A percentile compares a stretch with the other conserved stretches of the same genome.
These are phyloP conservation scores for Hymenopus coronatus DNA, from an alignment of 2,888 invertebrate genomes.

Conservation along the genomic window DNA sequence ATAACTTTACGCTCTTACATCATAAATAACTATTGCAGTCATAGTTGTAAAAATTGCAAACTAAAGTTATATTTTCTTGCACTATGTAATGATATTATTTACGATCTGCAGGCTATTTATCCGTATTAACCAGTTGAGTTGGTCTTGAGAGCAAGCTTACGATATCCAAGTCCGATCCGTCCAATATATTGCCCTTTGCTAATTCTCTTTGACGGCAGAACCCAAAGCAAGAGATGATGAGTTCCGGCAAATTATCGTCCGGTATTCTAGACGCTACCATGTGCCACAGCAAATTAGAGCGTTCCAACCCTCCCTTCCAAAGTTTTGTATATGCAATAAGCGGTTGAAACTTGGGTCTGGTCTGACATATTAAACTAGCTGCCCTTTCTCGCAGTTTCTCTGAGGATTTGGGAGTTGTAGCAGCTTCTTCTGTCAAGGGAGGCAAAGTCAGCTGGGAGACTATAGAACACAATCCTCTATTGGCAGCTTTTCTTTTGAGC, in stretches of 20 bases:
- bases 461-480: background rate
- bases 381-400: background rate
- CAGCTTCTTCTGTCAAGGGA: background rate
- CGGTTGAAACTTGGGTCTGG: background rate
- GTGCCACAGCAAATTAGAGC: background rate
- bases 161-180: background rate
- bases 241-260: background rate
- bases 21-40: no score
- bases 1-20: no score
- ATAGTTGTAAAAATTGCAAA: no score
- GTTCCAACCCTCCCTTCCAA: background rate
- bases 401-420: background rate
- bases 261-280: background rate
- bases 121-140: background rate
- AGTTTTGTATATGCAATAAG: background rate
- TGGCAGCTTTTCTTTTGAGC: no score
- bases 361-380: background rate
- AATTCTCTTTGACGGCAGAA: background rate
- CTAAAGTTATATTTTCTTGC: no score
- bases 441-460: background rate
- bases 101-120: background rate
- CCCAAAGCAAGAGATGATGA: background rate
- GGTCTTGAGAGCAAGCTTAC: background rate
- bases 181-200: background rate
- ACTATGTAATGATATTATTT: background rate